These are phyloP conservation scores for Trachelipus rathkii DNA, from an alignment of 1,140 invertebrate genomes.

Conservation along the genomic window DNA sequence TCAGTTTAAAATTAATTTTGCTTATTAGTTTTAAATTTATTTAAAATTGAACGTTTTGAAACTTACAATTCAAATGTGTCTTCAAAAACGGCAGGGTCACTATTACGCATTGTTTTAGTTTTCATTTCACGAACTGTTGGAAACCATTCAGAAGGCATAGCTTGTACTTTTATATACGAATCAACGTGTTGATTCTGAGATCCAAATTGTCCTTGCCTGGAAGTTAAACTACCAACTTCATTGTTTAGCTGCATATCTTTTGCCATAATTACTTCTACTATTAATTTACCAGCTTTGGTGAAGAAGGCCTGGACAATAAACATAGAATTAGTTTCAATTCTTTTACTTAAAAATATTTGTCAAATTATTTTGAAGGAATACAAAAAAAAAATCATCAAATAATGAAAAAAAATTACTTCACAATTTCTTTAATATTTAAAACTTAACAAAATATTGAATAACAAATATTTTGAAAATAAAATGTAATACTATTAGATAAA, in stretches of 20 bases:
- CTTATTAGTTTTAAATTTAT: no score
- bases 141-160: constrained; percentile 39
- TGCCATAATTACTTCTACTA: constrained; percentile 42
- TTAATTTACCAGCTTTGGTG: constrained; percentile 33
- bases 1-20: no score
- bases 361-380: no score
- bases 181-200: constrained; percentile 29
- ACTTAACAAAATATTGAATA: no score
- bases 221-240: constrained; percentile 29
- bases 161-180: constrained; percentile 41
- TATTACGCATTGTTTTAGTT: constrained; percentile 38
- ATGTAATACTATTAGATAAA: no score
- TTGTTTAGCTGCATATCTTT: constrained; percentile 33
- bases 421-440: no score
- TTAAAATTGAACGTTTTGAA: no score
- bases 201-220: constrained; percentile 1
- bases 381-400: no score
- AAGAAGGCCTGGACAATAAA: constrained; percentile 28
- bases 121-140: constrained; percentile 26
- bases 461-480: no score
- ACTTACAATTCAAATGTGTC: constrained; percentile 43
- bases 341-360: no score
- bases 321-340: no score
- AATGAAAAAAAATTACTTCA: no score
- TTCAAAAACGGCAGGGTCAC: constrained; percentile 39